These are phyloP conservation scores for Gadus macrocephalus DNA, from an alignment of 2,113 vertebrate genomes.

Conservation along the genomic window DNA sequence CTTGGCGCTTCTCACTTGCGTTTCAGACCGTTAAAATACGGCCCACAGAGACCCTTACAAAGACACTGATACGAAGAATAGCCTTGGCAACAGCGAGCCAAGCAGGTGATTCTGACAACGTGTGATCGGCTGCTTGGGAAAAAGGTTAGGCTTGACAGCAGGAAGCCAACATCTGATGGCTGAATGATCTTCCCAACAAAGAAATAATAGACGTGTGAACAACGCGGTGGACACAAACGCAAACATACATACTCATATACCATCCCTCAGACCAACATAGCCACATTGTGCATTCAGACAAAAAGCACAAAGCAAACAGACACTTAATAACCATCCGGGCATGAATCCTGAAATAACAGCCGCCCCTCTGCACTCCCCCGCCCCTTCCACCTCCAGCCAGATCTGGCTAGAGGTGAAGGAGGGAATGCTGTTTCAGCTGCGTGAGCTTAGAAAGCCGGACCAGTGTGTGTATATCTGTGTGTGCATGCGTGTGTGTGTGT, in stretches of 20 bases:
- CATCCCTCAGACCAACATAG: neutral
- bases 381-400: neutral
- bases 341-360: conserved; percentile 22
- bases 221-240: neutral
- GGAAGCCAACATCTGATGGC: neutral
- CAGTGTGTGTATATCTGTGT: neutral
- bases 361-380: neutral
- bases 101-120: neutral
- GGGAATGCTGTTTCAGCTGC: conserved; percentile 33
- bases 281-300: too few species aligned
- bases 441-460: neutral
- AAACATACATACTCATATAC: neutral
- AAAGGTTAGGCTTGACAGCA: neutral
- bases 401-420: conserved; percentile 18
- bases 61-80: too few species aligned
- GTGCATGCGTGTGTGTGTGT: neutral
- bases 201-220: conserved; percentile 21
- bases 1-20: too few species aligned
- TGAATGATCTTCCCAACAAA: too few species aligned
- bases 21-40: too few species aligned
- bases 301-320: neutral
- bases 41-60: too few species aligned
- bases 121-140: conserved; percentile 5
- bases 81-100: too few species aligned
- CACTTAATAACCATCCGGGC: conserved; percentile 22